Evolutionary conservation across 2,888 invertebrate genomes (phyloP).

Genomic region (Ornithoptera alexandrae): DNA sequence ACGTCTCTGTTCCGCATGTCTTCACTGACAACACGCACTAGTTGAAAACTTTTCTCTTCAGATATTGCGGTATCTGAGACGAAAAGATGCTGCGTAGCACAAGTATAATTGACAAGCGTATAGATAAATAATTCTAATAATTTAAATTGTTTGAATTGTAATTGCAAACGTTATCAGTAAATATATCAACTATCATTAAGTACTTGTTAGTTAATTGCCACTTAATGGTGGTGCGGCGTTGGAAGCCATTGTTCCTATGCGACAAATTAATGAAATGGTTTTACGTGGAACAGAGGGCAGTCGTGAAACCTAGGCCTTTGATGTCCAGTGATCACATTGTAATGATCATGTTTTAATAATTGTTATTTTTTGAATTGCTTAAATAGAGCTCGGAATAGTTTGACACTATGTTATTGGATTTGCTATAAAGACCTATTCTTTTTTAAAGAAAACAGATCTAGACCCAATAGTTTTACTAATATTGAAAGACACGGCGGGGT

Average conservation of each 20-base stretch:
- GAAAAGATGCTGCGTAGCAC: too few species aligned
- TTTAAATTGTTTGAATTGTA: constrained; percentile 25
- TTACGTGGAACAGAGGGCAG: constrained; percentile 23
- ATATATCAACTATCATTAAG: constrained; percentile 22
- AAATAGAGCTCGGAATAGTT: too few species aligned
- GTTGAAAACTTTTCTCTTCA: too few species aligned
- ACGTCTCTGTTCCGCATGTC: too few species aligned
- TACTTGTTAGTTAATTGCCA: constrained; percentile 28
- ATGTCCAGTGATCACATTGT: background rate
- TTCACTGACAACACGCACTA: too few species aligned
- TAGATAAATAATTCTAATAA: background rate
- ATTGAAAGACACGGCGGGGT: too few species aligned
- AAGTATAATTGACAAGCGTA: background rate
- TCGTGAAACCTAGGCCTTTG: constrained; percentile 6
- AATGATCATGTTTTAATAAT: background rate
- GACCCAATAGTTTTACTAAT: too few species aligned
- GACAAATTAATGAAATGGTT: constrained; percentile 27
- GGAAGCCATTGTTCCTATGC: constrained; percentile 16
- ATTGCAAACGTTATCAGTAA: constrained; percentile 19
- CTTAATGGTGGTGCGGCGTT: constrained; percentile 19
- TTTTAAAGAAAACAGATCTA: too few species aligned
- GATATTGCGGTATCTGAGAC: too few species aligned
- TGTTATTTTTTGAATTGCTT: background rate
- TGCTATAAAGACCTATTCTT: too few species aligned
- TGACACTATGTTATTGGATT: too few species aligned